Percentiles rank a stretch among this genome's conserved stretches.
These are phyloP conservation scores for Nixonia krombeini DNA, from an alignment of 1,140 invertebrate genomes.

Conservation along the genomic window DNA sequence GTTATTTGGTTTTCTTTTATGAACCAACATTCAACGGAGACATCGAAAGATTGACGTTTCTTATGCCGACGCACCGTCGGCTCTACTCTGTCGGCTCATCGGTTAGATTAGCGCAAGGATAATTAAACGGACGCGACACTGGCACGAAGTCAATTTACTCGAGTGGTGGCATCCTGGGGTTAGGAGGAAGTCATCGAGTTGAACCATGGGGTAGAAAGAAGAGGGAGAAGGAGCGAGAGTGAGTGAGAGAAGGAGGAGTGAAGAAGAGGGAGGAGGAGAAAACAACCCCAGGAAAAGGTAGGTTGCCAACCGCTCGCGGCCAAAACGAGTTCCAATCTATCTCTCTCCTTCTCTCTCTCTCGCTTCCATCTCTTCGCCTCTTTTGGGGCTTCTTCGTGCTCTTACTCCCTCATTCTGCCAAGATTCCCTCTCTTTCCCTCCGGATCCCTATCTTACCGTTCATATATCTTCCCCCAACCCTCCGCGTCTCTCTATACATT, in stretches of 20 bases:
- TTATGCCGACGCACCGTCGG: background rate
- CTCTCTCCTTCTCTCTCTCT: slow-evolving; percentile 8
- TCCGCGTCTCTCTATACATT: slow-evolving; percentile 4
- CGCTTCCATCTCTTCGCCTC: slow-evolving; percentile 1
- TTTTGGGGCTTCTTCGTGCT: slow-evolving; percentile 7
- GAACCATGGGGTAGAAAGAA: slow-evolving; percentile 15
- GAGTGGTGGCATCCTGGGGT: slow-evolving; percentile 47
- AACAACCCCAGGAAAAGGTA: slow-evolving; percentile 16
- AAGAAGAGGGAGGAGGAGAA: background rate
- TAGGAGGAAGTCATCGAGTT: slow-evolving; percentile 32
- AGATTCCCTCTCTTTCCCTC: slow-evolving; percentile 19
- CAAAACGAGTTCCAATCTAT: slow-evolving; percentile 30
- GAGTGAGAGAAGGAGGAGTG: background rate
- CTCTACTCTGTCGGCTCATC: slow-evolving; percentile 4
- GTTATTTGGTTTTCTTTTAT: no score
- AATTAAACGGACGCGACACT: slow-evolving; percentile 52
- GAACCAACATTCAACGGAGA: no score
- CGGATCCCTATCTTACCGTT: slow-evolving; percentile 13
- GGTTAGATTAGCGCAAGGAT: slow-evolving; percentile 35
- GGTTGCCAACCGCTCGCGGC: slow-evolving; percentile 49
- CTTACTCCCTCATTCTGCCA: slow-evolving; percentile 10
- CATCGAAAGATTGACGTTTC: no score
- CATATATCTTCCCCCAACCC: slow-evolving; percentile 23
- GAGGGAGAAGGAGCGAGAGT: slow-evolving; percentile 4
- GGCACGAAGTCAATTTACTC: slow-evolving; percentile 54